phyloP scores from a whole-genome alignment of 2,888 invertebrate species.

The Aphodius granarius region DNA sequence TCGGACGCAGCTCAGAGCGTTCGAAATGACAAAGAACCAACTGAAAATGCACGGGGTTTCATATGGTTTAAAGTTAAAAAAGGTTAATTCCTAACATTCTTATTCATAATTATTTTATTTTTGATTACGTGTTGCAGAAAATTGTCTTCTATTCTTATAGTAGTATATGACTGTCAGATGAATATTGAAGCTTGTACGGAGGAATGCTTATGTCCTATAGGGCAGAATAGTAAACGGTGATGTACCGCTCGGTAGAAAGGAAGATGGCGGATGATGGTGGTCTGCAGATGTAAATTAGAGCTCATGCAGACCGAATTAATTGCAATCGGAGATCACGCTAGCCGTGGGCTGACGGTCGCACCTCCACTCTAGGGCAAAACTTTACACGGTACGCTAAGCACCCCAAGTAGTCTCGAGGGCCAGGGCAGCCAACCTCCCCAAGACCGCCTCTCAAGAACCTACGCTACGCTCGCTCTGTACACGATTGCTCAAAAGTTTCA shows the following conservation, averaged over 20 bases:
- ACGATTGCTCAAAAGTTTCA: conserved; percentile 21
- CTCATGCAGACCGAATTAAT: conserved; percentile 52
- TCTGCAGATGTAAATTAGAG: conserved; percentile 54
- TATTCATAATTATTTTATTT: no score
- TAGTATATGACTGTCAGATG: neutral
- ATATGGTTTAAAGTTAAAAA: no score
- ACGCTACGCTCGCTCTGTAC: neutral
- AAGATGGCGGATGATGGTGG: conserved; percentile 36
- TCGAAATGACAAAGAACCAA: neutral
- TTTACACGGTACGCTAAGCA: conserved; percentile 40
- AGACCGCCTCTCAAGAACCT: conserved; percentile 9
- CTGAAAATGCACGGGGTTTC: neutral
- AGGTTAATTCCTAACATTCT: no score
- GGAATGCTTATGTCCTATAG: neutral
- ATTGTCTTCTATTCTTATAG: no score
- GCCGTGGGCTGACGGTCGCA: conserved; percentile 45
- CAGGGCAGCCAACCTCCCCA: conserved; percentile 21
- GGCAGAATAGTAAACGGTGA: neutral
- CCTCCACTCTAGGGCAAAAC: conserved; percentile 32
- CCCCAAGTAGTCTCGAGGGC: conserved; percentile 25
- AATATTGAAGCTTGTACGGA: neutral
- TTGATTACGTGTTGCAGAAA: no score
- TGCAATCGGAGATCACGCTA: conserved; percentile 52
- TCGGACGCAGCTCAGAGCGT: neutral
- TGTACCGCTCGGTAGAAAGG: conserved; percentile 27